Evolutionary conservation across 2,888 invertebrate species (phyloP).

Genomic region (Campopleginae sp.): DNA sequence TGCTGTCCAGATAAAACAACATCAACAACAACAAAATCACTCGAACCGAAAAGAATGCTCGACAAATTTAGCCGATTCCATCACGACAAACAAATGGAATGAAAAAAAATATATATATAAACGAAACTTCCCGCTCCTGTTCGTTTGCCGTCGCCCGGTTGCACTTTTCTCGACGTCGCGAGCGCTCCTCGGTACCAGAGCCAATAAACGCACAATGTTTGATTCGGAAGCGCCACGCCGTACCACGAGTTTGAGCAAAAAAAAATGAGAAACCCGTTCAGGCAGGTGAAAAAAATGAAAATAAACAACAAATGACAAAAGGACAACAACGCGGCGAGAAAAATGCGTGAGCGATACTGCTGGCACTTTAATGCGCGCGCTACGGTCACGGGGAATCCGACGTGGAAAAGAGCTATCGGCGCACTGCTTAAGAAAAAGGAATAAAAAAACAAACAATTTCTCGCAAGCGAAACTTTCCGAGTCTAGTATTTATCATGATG

Average conservation of each 20-base stretch:
- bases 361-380: constrained; percentile 56
- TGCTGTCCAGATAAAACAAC: constrained; percentile 25
- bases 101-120: constrained; percentile 6
- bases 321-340: constrained; percentile 42
- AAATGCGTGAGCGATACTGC: constrained; percentile 16
- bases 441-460: constrained; percentile 29
- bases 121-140: constrained; percentile 57
- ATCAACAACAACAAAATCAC: constrained; percentile 33
- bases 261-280: constrained; percentile 41
- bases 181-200: constrained; percentile 70
- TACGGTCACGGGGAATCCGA: constrained; percentile 68
- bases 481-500: neutral
- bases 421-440: constrained; percentile 28
- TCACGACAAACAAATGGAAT: constrained; percentile 15
- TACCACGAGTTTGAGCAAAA: constrained; percentile 28
- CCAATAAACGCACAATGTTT: constrained; percentile 51
- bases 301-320: constrained; percentile 30
- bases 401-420: constrained; percentile 71
- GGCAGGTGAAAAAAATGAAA: constrained; percentile 52
- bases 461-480: constrained; percentile 28
- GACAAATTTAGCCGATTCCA: constrained; percentile 4
- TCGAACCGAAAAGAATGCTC: neutral
- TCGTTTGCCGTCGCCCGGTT: constrained; percentile 65
- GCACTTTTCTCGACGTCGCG: constrained; percentile 72
- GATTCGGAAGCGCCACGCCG: constrained; percentile 54